Percentiles rank a stretch among this genome's conserved stretches.
These are phyloP conservation scores for Hydropsyche tenuis DNA, from an alignment of 1,140 invertebrate species.

Conservation along the genomic window DNA sequence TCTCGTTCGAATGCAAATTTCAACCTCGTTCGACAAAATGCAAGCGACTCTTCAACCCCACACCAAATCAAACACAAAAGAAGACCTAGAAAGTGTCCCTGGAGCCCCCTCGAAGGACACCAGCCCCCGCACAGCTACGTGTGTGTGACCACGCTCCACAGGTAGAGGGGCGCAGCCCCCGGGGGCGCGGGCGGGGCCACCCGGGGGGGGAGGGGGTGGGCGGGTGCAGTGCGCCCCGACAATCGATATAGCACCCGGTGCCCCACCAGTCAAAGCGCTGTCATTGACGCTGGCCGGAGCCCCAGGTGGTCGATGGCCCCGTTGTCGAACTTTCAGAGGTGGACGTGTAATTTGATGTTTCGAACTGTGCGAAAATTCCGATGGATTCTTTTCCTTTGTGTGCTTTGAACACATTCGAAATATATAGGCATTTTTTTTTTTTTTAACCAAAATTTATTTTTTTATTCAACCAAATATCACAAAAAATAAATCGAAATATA, in stretches of 20 bases:
- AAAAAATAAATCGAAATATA: too few relatives aligned
- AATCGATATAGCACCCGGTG: conserved; percentile 32
- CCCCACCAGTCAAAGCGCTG: conserved; percentile 27
- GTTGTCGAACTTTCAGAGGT: background rate
- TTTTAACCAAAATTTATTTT: too few relatives aligned
- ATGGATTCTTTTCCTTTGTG: too few relatives aligned
- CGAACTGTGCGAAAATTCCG: too few relatives aligned
- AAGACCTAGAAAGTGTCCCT: conserved; percentile 17
- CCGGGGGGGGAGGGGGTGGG: background rate
- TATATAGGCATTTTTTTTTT: too few relatives aligned
- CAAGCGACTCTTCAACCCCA: too few relatives aligned
- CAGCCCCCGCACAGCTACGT: background rate
- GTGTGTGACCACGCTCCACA: background rate
- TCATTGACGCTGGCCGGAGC: conserved; percentile 20
- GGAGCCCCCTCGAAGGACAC: background rate
- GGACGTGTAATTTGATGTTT: background rate
- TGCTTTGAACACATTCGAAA: too few relatives aligned
- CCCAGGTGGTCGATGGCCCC: conserved; percentile 12
- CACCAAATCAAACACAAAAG: too few relatives aligned
- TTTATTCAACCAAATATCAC: too few relatives aligned
- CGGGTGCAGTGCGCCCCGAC: conserved; percentile 5
- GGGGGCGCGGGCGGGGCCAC: conserved; percentile 13
- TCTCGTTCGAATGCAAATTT: too few relatives aligned
- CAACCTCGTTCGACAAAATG: too few relatives aligned
- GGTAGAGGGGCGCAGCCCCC: background rate